Conservation (phyloP, 1,140 invertebrate genomes). For the Nautilus pompilius region DNA sequence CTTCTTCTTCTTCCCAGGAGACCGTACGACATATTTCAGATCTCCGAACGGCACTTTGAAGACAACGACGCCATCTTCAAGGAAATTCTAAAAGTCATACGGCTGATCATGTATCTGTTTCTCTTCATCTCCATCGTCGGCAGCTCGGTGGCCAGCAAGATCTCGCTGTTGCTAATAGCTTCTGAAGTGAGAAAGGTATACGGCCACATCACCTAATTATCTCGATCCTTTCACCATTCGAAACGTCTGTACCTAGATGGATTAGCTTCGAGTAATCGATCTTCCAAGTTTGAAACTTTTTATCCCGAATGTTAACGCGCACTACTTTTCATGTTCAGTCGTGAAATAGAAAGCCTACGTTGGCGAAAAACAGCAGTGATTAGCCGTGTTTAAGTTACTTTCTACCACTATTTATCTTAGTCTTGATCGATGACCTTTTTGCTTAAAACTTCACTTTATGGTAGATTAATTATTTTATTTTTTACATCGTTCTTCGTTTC, state of each 20-base stretch:
- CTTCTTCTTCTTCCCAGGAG: slow-evolving; percentile 23
- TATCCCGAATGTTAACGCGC: too few species aligned
- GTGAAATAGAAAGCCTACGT: too few species aligned
- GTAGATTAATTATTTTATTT: too few species aligned
- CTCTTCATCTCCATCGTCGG: slow-evolving; percentile 32
- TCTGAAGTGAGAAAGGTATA: slow-evolving; percentile 41
- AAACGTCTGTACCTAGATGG: background rate
- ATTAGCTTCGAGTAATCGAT: background rate
- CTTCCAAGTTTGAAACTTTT: background rate
- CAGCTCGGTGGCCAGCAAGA: slow-evolving; percentile 30
- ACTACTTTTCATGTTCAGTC: too few species aligned
- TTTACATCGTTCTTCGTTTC: too few species aligned
- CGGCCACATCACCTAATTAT: too few species aligned
- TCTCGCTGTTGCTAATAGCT: slow-evolving; percentile 39
- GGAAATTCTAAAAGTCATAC: slow-evolving; percentile 41
- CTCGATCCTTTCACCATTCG: too few species aligned
- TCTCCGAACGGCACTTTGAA: slow-evolving; percentile 41
- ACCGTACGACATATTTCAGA: slow-evolving; percentile 45
- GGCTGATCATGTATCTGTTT: slow-evolving; percentile 36
- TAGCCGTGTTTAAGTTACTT: too few species aligned
- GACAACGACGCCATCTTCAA: slow-evolving; percentile 41
- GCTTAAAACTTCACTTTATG: too few species aligned
- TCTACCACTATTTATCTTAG: too few species aligned
- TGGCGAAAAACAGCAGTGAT: too few species aligned
- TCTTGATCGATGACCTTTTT: too few species aligned